Percentiles rank a stretch among this genome's conserved stretches.
phyloP scores from a whole-genome alignment of 2,797 vertebrate species.

The Neosilurus hyrtlii region DNA sequence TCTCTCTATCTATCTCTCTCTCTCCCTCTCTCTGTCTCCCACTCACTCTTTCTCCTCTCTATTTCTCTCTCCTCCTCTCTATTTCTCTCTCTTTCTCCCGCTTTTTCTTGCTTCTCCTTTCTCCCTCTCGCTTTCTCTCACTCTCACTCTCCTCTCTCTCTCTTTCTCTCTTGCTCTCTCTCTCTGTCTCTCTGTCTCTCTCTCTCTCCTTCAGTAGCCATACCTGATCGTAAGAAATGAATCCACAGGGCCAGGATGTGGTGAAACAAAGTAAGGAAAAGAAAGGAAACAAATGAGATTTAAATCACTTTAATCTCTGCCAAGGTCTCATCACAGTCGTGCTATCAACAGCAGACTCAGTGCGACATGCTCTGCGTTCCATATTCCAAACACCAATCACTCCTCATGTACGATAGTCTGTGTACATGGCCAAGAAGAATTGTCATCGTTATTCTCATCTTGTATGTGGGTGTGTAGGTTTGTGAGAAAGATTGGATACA shows the following conservation, averaged over 20 bases:
- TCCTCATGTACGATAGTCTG: conserved; percentile 66
- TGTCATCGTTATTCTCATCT: conserved; percentile 4
- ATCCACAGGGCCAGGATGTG: conserved; percentile 29
- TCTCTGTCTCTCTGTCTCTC: background rate
- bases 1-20: conserved; percentile 1
- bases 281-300: conserved; percentile 68
- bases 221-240: conserved; percentile 40
- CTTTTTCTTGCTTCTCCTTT: no score
- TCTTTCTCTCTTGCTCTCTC: no score
- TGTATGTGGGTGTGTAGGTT: background rate
- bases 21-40: background rate
- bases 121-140: conserved; percentile 5
- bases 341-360: conserved; percentile 57
- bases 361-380: conserved; percentile 63
- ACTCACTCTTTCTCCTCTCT: no score
- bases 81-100: no score
- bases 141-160: no score
- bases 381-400: conserved; percentile 67
- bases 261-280: conserved; percentile 30
- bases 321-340: conserved; percentile 64
- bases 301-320: conserved; percentile 73
- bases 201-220: background rate
- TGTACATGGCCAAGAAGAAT: conserved; percentile 53
- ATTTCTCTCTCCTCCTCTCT: no score
- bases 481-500: conserved; percentile 16